Percentiles rank a stretch among this genome's conserved stretches.
Evolutionary conservation across 2,797 vertebrate species (phyloP).

Genomic region (Atherinosoma microstoma): DNA sequence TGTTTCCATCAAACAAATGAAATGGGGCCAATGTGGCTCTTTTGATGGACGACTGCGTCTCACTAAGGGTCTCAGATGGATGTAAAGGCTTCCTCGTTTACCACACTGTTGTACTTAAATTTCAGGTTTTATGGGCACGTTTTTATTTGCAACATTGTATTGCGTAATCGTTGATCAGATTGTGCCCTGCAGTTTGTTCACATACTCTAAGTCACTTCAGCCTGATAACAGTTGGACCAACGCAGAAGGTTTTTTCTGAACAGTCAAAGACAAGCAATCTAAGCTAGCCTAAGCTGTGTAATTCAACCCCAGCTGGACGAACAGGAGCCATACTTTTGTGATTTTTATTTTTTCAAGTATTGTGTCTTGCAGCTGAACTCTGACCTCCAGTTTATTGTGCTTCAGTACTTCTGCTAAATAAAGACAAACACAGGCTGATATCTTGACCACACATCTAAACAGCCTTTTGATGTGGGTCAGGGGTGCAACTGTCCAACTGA

Average conservation of each 20-base stretch:
- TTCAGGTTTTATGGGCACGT: slow-evolving; percentile 5
- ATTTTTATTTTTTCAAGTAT: neutral
- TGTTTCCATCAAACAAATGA: slow-evolving; percentile 48
- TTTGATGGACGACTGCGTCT: slow-evolving; percentile 25
- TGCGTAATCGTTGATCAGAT: slow-evolving; percentile 32
- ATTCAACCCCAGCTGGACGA: slow-evolving; percentile 40
- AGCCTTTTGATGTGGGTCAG: slow-evolving; percentile 38
- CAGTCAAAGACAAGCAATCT: slow-evolving; percentile 42
- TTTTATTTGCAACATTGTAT: neutral
- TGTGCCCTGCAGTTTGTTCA: slow-evolving; percentile 16
- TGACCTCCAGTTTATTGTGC: slow-evolving; percentile 38
- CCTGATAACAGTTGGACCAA: slow-evolving; percentile 16
- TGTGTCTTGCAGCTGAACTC: slow-evolving; percentile 19
- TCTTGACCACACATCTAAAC: slow-evolving; percentile 26
- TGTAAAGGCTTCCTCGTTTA: slow-evolving; percentile 19
- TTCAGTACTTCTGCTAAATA: slow-evolving; percentile 31
- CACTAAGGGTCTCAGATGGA: slow-evolving; percentile 28
- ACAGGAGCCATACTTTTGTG: slow-evolving; percentile 12
- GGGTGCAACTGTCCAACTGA: slow-evolving; percentile 36
- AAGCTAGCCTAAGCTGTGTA: slow-evolving; percentile 15
- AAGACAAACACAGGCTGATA: slow-evolving; percentile 35
- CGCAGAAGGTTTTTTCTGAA: slow-evolving; percentile 35
- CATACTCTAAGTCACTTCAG: slow-evolving; percentile 20
- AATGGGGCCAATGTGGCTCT: slow-evolving; percentile 28
- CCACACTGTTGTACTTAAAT: slow-evolving; percentile 20